These are phyloP conservation scores for Melanotaenia boesemani DNA, from an alignment of 2,797 vertebrate genomes.

Conservation along the genomic window DNA sequence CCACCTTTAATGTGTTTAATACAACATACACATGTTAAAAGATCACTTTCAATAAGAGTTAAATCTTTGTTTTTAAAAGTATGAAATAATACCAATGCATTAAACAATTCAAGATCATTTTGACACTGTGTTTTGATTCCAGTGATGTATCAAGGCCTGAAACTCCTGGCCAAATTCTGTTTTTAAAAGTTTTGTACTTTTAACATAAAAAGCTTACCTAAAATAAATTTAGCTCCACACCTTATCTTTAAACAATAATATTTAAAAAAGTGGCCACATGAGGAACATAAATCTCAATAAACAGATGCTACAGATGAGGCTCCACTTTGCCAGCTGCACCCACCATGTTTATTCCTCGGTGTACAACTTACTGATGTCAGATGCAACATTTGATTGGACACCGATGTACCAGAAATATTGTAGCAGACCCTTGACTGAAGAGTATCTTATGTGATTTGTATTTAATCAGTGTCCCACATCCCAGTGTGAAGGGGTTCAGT, in stretches of 20 bases:
- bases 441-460: neutral
- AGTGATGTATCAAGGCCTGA: neutral
- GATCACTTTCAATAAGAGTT: too few relatives aligned
- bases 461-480: neutral
- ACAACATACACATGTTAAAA: too few relatives aligned
- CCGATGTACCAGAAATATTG: neutral
- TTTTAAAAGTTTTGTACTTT: too few relatives aligned
- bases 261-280: neutral
- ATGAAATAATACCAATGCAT: too few relatives aligned
- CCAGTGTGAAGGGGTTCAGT: neutral
- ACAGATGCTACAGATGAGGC: neutral
- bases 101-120: too few relatives aligned
- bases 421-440: neutral
- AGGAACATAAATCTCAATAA: neutral
- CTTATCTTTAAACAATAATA: neutral
- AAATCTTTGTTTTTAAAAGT: too few relatives aligned
- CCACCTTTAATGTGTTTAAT: too few relatives aligned
- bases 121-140: too few relatives aligned
- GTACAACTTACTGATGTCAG: neutral
- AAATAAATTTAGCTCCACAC: neutral
- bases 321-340: slow-evolving; percentile 5
- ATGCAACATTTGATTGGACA: neutral
- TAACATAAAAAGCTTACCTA: too few relatives aligned
- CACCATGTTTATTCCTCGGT: neutral
- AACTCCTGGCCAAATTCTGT: too few relatives aligned